Base-by-base conservation (phyloP, 2,113 vertebrate species). In the Cheirogaleus medius region DNA sequence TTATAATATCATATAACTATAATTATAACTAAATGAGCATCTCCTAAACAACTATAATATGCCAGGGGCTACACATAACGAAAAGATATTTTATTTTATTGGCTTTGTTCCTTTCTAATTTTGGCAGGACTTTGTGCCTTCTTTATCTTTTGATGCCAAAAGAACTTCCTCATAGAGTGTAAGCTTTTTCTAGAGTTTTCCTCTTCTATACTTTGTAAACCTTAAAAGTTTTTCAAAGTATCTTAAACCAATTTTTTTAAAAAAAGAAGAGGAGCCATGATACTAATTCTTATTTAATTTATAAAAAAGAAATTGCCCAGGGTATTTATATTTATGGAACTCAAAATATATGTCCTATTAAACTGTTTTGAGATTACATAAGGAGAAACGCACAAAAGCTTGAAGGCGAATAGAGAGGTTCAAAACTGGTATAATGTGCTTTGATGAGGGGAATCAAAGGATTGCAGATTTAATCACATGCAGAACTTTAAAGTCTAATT, bases 11-110 rank as follows among this genome's bases (percentile, higher is more conserved):
- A 90, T 87, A 93, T 83, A 95, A 91, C 95, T 95, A 87, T 97
- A 98, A 98, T 95, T 97, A 94, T 90, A 97, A 94, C 95, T 88
- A 97, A 94, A 97, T 95, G 97, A 97, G 97, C 74, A 97, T 96
- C 64, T 97, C 89, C 93, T 95, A 97, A 97, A 95, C 93, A 97
- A 96, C 89, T 93, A 87, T 49, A 90, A 78, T 80, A 76, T 85
- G 96, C 95, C 87, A 93, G 80, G 47, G 95, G 91, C 91, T 84
- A 80, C 32, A 44, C n/a, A 90, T 77, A 96, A 92, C 0, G 1
- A 76, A 92, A 94, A 95, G 37, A 88, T 73, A 93, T 92, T 95
- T 97, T 95, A 76, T 69, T 96, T 88, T 94, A 88, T 88, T 94
- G 97, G 86, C 91, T 93, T 90, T 81, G 87, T 78, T 89, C 69